Conservation (phyloP, 2,797 vertebrate species). For the Pantherophis alleghaniensis region DNA sequence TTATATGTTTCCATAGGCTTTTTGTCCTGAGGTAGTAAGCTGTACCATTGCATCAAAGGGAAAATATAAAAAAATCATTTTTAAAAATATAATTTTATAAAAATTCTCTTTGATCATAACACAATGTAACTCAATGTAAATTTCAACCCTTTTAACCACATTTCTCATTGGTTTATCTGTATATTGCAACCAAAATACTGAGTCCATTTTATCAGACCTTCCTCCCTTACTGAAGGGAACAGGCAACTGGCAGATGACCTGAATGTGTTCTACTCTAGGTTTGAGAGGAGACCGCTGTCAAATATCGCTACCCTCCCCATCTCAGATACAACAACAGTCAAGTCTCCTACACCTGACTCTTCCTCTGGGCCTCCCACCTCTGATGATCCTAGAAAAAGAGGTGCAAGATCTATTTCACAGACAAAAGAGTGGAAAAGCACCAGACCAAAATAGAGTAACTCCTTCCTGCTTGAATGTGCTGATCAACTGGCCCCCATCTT, state of each 20-base stretch:
- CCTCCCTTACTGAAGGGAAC: not conserved
- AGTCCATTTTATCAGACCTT: not conserved
- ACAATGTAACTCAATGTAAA: not conserved
- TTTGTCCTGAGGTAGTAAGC: slow-evolving; percentile 37
- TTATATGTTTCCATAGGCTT: slow-evolving; percentile 41
- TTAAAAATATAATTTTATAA: not conserved
- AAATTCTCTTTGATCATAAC: not conserved
- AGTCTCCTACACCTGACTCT: not conserved
- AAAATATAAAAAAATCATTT: slow-evolving; percentile 25
- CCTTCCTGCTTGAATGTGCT: not conserved
- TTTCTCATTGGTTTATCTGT: not conserved
- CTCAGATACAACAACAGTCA: not conserved
- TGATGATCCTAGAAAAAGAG: not conserved
- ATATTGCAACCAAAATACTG: not conserved
- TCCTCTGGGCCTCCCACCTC: not conserved
- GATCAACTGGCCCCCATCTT: not conserved
- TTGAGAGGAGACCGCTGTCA: not conserved
- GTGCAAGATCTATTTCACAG: not conserved
- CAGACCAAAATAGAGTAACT: not conserved
- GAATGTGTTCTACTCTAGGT: not conserved
- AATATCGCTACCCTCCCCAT: not conserved
- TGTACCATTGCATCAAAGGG: slow-evolving; percentile 69
- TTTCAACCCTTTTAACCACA: not conserved
- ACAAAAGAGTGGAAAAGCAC: not conserved
- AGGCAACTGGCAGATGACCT: not conserved